These are phyloP conservation scores for Drosophila orena DNA, from an alignment of 1,140 invertebrate species.

Conservation along the genomic window DNA sequence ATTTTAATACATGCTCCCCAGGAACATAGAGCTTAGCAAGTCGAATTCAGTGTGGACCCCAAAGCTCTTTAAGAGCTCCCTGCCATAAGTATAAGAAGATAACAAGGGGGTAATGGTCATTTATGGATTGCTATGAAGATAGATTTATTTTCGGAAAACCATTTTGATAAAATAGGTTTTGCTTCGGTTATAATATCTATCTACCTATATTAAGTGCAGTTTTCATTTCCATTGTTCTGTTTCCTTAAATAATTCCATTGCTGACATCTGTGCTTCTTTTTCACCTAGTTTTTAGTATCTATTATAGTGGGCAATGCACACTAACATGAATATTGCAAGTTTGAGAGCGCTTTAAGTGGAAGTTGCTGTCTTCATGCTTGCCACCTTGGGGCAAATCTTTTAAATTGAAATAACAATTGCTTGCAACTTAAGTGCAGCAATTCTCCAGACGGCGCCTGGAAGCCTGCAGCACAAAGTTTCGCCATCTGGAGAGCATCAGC, in stretches of 20 bases:
- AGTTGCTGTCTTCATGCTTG: slow-evolving; percentile 7
- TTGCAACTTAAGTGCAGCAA: slow-evolving; percentile 61
- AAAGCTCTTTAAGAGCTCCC: neutral
- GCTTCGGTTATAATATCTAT: no score
- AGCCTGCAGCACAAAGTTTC: slow-evolving; percentile 14
- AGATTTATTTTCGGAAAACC: no score
- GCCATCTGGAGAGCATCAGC: slow-evolving; percentile 5
- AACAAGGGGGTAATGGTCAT: neutral
- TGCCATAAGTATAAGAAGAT: neutral
- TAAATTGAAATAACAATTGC: slow-evolving; percentile 62
- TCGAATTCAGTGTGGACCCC: slow-evolving; percentile 19
- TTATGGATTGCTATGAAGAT: no score
- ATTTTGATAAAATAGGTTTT: no score
- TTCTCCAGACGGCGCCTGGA: slow-evolving; percentile 22
- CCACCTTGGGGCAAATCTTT: slow-evolving; percentile 45
- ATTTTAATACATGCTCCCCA: slow-evolving; percentile 40
- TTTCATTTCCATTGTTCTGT: no score
- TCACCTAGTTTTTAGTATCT: neutral
- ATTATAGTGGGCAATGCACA: neutral
- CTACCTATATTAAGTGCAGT: no score
- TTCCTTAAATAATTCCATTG: no score
- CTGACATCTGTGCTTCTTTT: no score
- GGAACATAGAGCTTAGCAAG: slow-evolving; percentile 14
- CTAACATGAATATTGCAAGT: slow-evolving; percentile 3
- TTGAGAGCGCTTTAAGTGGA: slow-evolving; percentile 27